Evolutionary conservation across 1,140 invertebrate genomes (phyloP), one percentile per base, ranked within the genome.

Genomic region (Cyclargus thomasi): DNA sequence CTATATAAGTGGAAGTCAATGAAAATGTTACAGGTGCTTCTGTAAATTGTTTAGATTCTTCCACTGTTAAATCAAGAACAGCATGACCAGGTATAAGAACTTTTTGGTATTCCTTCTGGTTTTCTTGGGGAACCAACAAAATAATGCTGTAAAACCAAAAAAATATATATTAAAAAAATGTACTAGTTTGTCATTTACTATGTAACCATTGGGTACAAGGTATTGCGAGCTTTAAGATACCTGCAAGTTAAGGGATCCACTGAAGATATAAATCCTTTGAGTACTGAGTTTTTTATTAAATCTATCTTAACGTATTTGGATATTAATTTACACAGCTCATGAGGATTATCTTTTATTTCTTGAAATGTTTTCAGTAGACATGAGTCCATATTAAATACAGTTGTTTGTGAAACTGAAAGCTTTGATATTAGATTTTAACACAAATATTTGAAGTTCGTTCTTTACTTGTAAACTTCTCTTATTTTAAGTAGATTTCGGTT

Each of bases 61-160:
- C 59, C 66, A 78, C 72, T 36, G 23, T 64, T 2, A 88, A 65
- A 67, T 86, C 68, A n/a, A 77, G 29, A 63, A 90, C 67, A 57
- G 87, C 79, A 78, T 88, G 83, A 5, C 86, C 86, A 14, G 83
- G 86, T 72, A 90, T 77, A 2, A 90, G 59, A 5, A 70, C 75
- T 29, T 74, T 81, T 69, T 74, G 66, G 67, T 73, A 71, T 53
- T 77, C 74, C 66, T 57, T 21, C 59, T 66, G 23, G 18, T 66
- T 55, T 57, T 71, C 77, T 62, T 76, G 21, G 6, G 76, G 69
- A 47, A 77, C 67, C 20, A 71, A 73, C 14, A 89, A 39, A 63
- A 89, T 81, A 1, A 85, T 74, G 70, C 86, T 89, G 77, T 64
- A 84, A 82, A 21, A 73, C n/a, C 17, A n/a, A 70, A 20, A 22